A percentile compares a stretch with the other conserved stretches of the same genome.
These are phyloP conservation scores for Tiaroga cobitis DNA, from an alignment of 2,797 vertebrate genomes.

Conservation along the genomic window DNA sequence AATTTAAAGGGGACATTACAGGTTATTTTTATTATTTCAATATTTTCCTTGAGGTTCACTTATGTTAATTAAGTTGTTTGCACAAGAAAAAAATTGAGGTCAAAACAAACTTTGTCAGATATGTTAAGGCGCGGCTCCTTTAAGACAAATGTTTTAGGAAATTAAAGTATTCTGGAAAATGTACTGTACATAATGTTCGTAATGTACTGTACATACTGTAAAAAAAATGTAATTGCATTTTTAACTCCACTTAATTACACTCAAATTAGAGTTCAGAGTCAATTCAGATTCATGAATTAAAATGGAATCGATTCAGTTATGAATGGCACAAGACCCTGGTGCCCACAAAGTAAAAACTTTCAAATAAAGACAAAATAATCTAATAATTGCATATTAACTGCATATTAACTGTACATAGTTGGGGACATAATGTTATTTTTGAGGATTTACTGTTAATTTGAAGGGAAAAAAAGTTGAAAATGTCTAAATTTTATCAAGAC, in stretches of 20 bases:
- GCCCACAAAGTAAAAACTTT: neutral
- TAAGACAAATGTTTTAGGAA: neutral
- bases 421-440: neutral
- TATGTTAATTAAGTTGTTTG: no score
- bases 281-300: neutral
- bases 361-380: neutral
- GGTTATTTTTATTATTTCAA: no score
- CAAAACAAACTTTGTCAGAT: no score
- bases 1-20: no score
- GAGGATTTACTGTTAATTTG: neutral
- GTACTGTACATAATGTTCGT: neutral
- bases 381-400: neutral
- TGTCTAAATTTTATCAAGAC: constrained; percentile 26
- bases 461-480: neutral
- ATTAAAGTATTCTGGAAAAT: neutral
- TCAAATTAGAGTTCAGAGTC: neutral
- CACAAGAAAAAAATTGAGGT: no score
- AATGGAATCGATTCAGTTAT: neutral
- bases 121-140: no score
- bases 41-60: no score
- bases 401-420: neutral
- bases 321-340: neutral
- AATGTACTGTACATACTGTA: neutral
- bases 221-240: neutral
- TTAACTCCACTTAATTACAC: neutral